Evolutionary conservation across 2,888 invertebrate species (phyloP), one percentile per base, ranked within the genome.

Genomic region (Acanthopleura granulata): DNA sequence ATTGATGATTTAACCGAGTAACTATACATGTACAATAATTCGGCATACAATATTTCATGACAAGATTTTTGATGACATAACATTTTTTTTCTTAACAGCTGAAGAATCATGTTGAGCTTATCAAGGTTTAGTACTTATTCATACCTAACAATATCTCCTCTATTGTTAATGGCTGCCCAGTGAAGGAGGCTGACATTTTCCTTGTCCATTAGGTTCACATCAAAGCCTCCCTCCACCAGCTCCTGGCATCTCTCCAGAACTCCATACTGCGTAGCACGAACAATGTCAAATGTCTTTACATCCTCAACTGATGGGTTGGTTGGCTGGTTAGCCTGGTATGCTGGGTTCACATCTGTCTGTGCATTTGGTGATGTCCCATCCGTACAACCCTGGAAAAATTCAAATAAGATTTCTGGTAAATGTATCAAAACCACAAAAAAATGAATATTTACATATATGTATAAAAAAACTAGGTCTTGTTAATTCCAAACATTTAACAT

Each of bases 161-260:
- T 93, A 92, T 99, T 99, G 91, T 99, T 99, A 88, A 99, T 99
- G 25, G 99, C 95, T 57, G 99, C 99, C 99, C 99, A 99, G 91
- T 99, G 99, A n/a, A 99, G 92, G 73, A 99, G 92, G 1, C 98
- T 97, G 75, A 99, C 98, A 72, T 97, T 97, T 91, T 99, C 99
- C 81, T 93, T 93, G 91, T 99, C 99, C 70, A 97, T 95, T 88
- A 95, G 94, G 91, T 98, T 98, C 18, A 98, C 97, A 92, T 98
- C 96, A 78, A 79, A 85, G 0, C 98, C 98, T 61, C 94, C 94
- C 87, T 98, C 97, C 6, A 99, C 93, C 49, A 99, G 92, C 90
- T 98, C 96, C 82, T 88, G 83, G 75, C 92, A 91, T 72, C 92
- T 83, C 50, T 91, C 94, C 88, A 96, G 93, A 11, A 96, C 95